These are phyloP conservation scores for Urocitellus parryii DNA, from an alignment of 2,113 vertebrate species.

Conservation along the genomic window DNA sequence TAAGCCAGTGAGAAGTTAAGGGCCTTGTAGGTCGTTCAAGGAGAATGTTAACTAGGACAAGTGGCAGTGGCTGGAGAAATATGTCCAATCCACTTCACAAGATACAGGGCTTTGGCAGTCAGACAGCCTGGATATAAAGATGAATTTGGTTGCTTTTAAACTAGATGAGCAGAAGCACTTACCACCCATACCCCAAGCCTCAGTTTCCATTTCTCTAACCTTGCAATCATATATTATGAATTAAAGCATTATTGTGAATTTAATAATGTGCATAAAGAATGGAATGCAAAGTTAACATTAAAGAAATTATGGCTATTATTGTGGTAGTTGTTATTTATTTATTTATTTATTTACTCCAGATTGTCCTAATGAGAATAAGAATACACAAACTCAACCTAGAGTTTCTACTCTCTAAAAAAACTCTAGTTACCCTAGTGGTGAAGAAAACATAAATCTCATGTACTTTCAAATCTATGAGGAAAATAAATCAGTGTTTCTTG, in stretches of 20 bases:
- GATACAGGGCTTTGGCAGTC: constrained; percentile 34
- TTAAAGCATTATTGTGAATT: not conserved
- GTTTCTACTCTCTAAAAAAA: not conserved
- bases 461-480: not conserved
- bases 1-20: constrained; percentile 76
- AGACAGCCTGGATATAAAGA: constrained; percentile 16
- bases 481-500: not conserved
- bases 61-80: constrained; percentile 43
- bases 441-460: not conserved
- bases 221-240: not conserved
- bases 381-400: not conserved
- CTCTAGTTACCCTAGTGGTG: not conserved
- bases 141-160: constrained; percentile 35
- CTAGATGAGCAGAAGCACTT: not conserved
- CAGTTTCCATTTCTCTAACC: not conserved
- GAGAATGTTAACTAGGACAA: constrained; percentile 79
- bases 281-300: not conserved
- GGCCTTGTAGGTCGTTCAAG: constrained; percentile 73
- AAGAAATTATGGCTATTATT: not conserved
- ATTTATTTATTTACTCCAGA: constrained; percentile 7
- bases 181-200: not conserved
- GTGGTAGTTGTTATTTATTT: not conserved
- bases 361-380: not conserved
- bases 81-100: constrained; percentile 39
- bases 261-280: not conserved